phyloP scores from a whole-genome alignment of 2,113 vertebrate species.

The Chaetops frenatus region DNA sequence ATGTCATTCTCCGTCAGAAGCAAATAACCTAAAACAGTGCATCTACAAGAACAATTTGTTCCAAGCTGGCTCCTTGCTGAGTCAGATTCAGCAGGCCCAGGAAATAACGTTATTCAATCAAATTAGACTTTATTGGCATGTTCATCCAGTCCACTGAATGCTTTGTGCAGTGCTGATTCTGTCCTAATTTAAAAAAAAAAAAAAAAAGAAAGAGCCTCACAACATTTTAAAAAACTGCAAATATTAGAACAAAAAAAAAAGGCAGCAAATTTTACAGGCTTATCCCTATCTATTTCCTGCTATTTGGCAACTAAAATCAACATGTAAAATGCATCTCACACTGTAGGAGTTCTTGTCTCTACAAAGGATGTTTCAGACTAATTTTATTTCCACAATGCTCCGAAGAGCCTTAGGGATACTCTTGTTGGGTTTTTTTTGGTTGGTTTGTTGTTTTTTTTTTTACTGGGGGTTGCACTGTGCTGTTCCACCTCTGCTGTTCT shows the following conservation, averaged over 20 bases:
- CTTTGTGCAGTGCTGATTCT: neutral
- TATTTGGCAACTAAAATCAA: neutral
- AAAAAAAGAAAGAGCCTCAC: neutral
- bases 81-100: conserved; percentile 5
- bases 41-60: conserved; percentile 35
- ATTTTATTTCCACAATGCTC: neutral
- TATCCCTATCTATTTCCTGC: neutral
- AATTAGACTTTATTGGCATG: conserved; percentile 25
- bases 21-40: neutral
- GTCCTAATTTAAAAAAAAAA: neutral
- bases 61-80: neutral
- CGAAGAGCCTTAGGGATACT: neutral
- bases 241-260: neutral
- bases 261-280: neutral
- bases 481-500: neutral
- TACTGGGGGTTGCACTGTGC: neutral
- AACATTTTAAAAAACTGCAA: neutral
- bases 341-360: neutral
- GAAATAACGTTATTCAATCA: conserved; percentile 10
- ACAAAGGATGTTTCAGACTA: neutral
- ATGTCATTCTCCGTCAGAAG: neutral
- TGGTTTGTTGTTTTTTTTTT: neutral
- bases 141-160: neutral
- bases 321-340: rapidly evolving
- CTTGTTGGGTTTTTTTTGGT: neutral